A percentile compares a stretch with the other conserved stretches of the same genome.
Evolutionary conservation across 1,140 invertebrate species (phyloP).

Genomic region (Ceratina australensis): DNA sequence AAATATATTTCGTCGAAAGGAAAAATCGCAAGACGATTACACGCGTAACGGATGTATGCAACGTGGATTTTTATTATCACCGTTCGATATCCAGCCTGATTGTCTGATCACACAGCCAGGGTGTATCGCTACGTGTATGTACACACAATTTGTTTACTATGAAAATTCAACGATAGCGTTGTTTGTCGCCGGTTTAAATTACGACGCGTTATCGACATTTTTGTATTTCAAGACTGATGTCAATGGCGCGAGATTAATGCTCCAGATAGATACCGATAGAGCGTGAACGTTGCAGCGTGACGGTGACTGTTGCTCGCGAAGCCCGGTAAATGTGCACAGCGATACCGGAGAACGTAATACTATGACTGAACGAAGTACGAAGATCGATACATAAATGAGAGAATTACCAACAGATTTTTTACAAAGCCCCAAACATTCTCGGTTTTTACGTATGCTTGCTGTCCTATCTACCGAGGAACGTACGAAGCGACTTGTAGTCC

Average conservation of each 20-base stretch:
- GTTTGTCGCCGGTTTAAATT: conserved; percentile 28
- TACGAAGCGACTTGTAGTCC: no score
- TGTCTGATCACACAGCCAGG: no score
- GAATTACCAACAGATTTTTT: no score
- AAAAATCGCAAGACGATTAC: neutral
- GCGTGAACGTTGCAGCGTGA: neutral
- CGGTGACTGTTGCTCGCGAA: neutral
- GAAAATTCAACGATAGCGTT: conserved; percentile 31
- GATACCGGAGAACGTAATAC: neutral
- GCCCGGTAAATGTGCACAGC: neutral
- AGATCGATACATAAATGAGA: neutral
- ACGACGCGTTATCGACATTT: conserved; percentile 32
- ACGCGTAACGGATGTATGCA: no score
- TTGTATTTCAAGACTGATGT: conserved; percentile 19
- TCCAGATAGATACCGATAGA: conserved; percentile 16
- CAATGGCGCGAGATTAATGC: conserved; percentile 12
- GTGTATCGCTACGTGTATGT: conserved; percentile 4
- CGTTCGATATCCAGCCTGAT: conserved; percentile 18
- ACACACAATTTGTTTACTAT: conserved; percentile 26
- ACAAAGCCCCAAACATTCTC: no score
- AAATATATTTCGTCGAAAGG: neutral
- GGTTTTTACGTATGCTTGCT: no score
- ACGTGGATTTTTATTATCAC: conserved; percentile 16
- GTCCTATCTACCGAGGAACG: no score
- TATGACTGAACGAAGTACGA: neutral